Evolutionary conservation across 2,888 invertebrate genomes (phyloP).

Genomic region (Napeogenes inachia): DNA sequence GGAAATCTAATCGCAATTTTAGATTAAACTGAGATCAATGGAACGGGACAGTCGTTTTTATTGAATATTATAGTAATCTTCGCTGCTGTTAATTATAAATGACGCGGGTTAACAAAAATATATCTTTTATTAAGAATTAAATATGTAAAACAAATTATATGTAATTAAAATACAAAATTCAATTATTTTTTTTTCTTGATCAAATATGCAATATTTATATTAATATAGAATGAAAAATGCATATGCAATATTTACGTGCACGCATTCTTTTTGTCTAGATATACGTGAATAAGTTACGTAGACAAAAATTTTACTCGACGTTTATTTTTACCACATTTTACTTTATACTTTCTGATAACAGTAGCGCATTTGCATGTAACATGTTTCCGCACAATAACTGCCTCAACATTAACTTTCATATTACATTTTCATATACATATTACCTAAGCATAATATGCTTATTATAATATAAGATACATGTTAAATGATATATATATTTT

Average conservation of each 20-base stretch:
- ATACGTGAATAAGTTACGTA: too few relatives aligned
- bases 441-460: too few relatives aligned
- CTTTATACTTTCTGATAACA: not conserved
- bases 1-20: slow-evolving; percentile 24
- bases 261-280: too few relatives aligned
- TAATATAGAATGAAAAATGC: too few relatives aligned
- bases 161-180: too few relatives aligned
- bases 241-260: too few relatives aligned
- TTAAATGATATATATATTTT: too few relatives aligned
- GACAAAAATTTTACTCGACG: slow-evolving; percentile 1
- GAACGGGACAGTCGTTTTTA: not conserved
- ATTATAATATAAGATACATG: too few relatives aligned
- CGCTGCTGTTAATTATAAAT: not conserved
- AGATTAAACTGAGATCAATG: slow-evolving; percentile 1
- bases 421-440: not conserved
- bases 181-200: too few relatives aligned
- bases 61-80: not conserved
- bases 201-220: too few relatives aligned
- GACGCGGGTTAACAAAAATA: not conserved
- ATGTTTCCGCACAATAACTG: not conserved
- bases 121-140: not conserved
- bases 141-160: too few relatives aligned
- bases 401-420: not conserved
- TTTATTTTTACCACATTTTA: not conserved
- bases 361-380: not conserved